Conservation (phyloP, 2,113 vertebrate genomes). For the Alectura lathami region DNA sequence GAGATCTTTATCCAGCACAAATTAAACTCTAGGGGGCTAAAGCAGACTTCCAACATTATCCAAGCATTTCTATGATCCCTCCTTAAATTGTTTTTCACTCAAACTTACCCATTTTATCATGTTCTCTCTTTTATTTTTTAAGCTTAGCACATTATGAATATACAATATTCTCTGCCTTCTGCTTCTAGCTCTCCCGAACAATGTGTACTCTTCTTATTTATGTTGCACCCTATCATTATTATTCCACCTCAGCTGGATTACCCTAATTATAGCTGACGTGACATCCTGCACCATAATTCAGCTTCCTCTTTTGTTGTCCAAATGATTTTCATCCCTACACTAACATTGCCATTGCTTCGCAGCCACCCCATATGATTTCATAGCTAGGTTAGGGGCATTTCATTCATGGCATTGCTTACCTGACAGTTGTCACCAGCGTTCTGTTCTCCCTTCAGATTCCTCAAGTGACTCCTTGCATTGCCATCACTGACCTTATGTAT, state of each 20-base stretch:
- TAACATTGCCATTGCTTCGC: background rate
- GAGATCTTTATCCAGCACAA: constrained; percentile 14
- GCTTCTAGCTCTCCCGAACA: background rate
- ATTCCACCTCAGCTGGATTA: background rate
- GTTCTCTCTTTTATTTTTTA: background rate
- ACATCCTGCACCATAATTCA: background rate
- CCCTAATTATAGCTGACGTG: background rate
- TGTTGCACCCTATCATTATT: background rate
- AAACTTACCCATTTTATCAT: background rate
- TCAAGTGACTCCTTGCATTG: background rate
- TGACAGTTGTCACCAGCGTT: background rate
- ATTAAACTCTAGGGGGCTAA: constrained; percentile 55
- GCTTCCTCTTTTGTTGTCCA: background rate
- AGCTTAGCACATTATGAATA: background rate
- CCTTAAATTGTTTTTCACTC: background rate
- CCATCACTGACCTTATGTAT: background rate
- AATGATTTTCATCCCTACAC: background rate
- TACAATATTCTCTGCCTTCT: background rate
- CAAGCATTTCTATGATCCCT: background rate
- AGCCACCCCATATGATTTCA: background rate
- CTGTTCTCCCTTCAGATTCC: background rate
- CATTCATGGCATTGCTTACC: background rate
- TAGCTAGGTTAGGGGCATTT: background rate
- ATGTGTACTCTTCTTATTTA: background rate
- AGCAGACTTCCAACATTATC: constrained; percentile 5